phyloP scores from a whole-genome alignment of 2,888 invertebrate species.

The Athripsodes cinereus region DNA sequence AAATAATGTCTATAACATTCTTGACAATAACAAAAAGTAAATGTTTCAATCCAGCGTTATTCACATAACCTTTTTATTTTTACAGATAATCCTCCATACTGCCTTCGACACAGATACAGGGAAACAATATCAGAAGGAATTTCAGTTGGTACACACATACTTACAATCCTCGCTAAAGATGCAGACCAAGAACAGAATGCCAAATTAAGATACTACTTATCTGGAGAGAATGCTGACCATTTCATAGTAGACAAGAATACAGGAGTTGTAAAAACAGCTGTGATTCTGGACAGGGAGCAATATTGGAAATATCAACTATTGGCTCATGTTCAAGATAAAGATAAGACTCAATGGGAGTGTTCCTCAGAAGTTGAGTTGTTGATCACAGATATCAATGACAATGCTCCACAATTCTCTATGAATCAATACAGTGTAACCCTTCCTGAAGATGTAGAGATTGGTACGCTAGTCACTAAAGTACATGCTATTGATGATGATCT shows the following conservation, averaged over 20 bases:
- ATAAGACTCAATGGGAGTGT: conserved; percentile 72
- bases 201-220: conserved; percentile 70
- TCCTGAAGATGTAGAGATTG: conserved; percentile 84
- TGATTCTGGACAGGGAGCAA: conserved; percentile 73
- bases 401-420: conserved; percentile 72
- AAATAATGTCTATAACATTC: conserved; percentile 13
- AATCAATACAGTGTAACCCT: conserved; percentile 71
- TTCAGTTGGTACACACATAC: conserved; percentile 62
- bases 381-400: conserved; percentile 82
- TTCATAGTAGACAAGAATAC: conserved; percentile 72
- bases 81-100: conserved; percentile 77
- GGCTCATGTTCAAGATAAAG: conserved; percentile 82
- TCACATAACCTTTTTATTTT: background rate
- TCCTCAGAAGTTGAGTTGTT: conserved; percentile 68
- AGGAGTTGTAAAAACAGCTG: conserved; percentile 70
- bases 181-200: conserved; percentile 76
- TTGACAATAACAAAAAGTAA: conserved; percentile 1
- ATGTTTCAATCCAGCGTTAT: background rate
- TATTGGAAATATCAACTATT: conserved; percentile 63
- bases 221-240: conserved; percentile 72
- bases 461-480: conserved; percentile 81
- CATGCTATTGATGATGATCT: conserved; percentile 72
- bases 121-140: conserved; percentile 69
- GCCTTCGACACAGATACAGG: conserved; percentile 68
- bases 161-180: conserved; percentile 74